Percentiles rank a stretch among this genome's conserved stretches.
phyloP scores from a whole-genome alignment of 2,113 vertebrate genomes.

The Xenopus laevis region DNA sequence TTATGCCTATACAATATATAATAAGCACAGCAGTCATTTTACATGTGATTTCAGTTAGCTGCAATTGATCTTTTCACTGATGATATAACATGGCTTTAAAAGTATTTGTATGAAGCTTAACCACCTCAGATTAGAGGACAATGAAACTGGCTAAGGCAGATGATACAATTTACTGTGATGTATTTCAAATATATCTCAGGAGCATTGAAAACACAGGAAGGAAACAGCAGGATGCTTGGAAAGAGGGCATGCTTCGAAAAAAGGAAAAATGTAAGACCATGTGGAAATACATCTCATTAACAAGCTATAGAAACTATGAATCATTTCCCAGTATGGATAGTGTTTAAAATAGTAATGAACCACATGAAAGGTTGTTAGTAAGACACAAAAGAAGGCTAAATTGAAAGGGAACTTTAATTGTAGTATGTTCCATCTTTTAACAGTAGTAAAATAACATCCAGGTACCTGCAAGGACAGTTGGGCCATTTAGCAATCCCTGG shows the following conservation, averaged over 20 bases:
- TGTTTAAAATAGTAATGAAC: not conserved
- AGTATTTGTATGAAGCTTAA: too few species aligned
- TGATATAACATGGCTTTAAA: too few species aligned
- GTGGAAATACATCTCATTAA: slow-evolving; percentile 6
- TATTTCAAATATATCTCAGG: slow-evolving; percentile 5
- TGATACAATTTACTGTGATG: not conserved
- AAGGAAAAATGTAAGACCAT: not conserved
- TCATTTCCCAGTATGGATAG: slow-evolving; percentile 6
- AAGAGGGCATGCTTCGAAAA: slow-evolving; percentile 5
- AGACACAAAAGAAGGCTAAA: slow-evolving; percentile 5
- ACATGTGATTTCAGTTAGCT: too few species aligned
- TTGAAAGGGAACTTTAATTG: too few species aligned
- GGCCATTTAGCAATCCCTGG: too few species aligned
- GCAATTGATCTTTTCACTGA: too few species aligned
- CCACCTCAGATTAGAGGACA: too few species aligned
- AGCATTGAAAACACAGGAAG: slow-evolving; percentile 10
- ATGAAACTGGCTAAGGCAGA: not conserved
- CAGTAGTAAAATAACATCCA: too few species aligned
- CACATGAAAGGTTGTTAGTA: slow-evolving; percentile 1
- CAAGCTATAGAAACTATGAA: not conserved
- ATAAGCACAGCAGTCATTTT: too few species aligned
- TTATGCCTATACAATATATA: too few species aligned
- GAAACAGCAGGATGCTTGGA: slow-evolving; percentile 21
- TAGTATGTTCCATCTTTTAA: too few species aligned
- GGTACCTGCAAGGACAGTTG: too few species aligned